Conservation (phyloP, 2,113 vertebrate species). For the Atlantisia rogersi region DNA sequence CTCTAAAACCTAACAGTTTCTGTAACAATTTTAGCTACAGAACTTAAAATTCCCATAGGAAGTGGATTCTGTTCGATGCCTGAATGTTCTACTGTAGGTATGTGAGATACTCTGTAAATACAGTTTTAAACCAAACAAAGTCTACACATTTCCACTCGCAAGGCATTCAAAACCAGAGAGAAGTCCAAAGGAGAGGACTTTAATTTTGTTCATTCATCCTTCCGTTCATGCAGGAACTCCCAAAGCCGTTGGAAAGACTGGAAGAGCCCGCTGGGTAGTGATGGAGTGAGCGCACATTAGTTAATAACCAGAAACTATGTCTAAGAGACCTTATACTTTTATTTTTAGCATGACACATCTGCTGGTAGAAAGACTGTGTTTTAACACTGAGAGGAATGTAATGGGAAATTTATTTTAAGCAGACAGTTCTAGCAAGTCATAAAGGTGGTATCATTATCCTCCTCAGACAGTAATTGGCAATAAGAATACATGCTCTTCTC, state of each 20-base stretch:
- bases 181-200: background rate
- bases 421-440: conserved; percentile 16
- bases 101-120: background rate
- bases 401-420: conserved; percentile 47
- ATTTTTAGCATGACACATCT: conserved; percentile 25
- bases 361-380: conserved; percentile 5
- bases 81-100: background rate
- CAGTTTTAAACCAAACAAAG: background rate
- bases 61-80: background rate
- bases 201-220: background rate
- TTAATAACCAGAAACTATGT: conserved; percentile 13
- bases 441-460: conserved; percentile 39
- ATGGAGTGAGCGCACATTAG: background rate
- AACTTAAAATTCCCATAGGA: background rate
- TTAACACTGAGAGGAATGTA: conserved; percentile 1
- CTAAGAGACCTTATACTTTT: conserved; percentile 39
- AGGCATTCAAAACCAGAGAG: background rate
- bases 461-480: conserved; percentile 51
- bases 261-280: background rate
- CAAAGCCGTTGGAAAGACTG: background rate
- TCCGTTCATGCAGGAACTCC: background rate
- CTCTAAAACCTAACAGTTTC: background rate
- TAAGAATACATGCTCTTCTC: background rate
- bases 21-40: background rate
- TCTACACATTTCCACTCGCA: background rate